Percentiles rank a stretch among this genome's conserved stretches.
These are phyloP conservation scores for Pluvialis apricaria DNA, from an alignment of 2,113 vertebrate genomes.

Conservation along the genomic window DNA sequence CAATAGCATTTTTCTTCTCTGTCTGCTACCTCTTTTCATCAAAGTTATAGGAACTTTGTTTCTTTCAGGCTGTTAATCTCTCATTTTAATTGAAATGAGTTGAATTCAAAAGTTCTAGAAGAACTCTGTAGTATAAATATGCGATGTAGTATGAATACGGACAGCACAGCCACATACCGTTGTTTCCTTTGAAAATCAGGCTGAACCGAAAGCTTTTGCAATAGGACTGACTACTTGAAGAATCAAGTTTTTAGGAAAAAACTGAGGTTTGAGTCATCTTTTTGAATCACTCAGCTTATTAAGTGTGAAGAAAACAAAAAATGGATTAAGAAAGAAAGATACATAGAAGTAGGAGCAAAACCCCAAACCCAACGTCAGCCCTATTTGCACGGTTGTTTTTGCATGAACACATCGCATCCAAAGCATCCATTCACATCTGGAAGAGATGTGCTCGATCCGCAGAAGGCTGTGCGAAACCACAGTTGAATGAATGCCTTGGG, in stretches of 20 bases:
- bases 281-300: neutral
- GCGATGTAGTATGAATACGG: neutral
- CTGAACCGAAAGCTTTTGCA: neutral
- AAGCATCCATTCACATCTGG: neutral
- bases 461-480: neutral
- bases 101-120: neutral
- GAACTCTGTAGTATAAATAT: neutral
- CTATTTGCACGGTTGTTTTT: neutral
- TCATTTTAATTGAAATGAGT: neutral
- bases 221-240: neutral
- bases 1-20: neutral
- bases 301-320: neutral
- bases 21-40: neutral
- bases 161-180: neutral
- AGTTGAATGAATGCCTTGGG: neutral
- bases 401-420: neutral
- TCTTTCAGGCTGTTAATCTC: neutral
- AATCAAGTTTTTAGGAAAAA: neutral
- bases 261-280: neutral
- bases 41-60: neutral
- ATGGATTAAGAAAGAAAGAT: neutral
- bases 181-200: neutral
- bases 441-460: rapidly evolving
- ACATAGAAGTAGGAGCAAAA: neutral
- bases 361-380: neutral